Percentiles rank a stretch among this genome's conserved stretches.
Conservation (phyloP, 2,888 invertebrate genomes). For the Myathropa florea region DNA sequence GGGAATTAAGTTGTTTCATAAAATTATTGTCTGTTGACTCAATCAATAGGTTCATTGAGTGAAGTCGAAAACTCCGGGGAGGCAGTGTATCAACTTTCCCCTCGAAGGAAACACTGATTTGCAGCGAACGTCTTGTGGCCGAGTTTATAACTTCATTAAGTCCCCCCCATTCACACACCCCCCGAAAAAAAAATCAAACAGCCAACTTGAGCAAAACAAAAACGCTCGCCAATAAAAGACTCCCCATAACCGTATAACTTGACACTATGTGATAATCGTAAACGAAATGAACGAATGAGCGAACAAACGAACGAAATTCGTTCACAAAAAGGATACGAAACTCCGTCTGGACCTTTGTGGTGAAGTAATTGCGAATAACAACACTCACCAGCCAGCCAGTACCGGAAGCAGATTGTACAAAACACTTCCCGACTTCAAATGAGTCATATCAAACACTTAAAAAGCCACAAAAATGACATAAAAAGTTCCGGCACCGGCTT, state of each 20-base stretch:
- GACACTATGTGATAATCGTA: slow-evolving; percentile 69
- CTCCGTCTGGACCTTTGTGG: slow-evolving; percentile 26
- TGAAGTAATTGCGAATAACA: slow-evolving; percentile 45
- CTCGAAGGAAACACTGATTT: too few relatives aligned
- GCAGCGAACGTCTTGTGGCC: neutral
- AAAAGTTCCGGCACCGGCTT: slow-evolving; percentile 51
- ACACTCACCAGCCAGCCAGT: slow-evolving; percentile 57
- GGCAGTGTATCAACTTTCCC: neutral
- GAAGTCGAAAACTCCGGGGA: neutral
- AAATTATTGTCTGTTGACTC: neutral
- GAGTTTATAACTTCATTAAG: slow-evolving; percentile 40
- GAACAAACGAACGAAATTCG: neutral
- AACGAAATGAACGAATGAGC: slow-evolving; percentile 20
- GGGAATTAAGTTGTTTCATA: slow-evolving; percentile 37
- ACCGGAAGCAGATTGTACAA: slow-evolving; percentile 63
- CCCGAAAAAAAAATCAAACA: too few relatives aligned
- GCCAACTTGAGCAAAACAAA: neutral
- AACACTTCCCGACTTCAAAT: slow-evolving; percentile 60
- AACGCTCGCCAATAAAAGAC: slow-evolving; percentile 38
- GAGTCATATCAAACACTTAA: slow-evolving; percentile 71
- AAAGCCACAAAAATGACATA: slow-evolving; percentile 68
- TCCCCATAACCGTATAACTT: slow-evolving; percentile 62
- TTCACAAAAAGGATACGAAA: slow-evolving; percentile 27
- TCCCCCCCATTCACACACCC: neutral
- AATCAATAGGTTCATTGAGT: neutral